Base-by-base conservation (phyloP, 1,140 invertebrate species). In the Megathymus violae region DNA sequence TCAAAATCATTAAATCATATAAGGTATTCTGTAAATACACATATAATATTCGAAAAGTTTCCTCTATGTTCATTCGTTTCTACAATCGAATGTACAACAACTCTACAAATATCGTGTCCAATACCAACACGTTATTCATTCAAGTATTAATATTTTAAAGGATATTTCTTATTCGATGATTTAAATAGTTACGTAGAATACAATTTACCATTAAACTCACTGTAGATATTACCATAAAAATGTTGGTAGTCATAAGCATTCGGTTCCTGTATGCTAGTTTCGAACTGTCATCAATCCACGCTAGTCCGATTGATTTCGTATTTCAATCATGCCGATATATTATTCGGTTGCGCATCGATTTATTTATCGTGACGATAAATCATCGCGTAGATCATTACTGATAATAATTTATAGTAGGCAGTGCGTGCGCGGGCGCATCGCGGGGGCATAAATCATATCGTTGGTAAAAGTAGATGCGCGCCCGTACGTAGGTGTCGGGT, bases 331-430 rank as follows among this genome's bases (percentile, higher is more conserved):
- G 69, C 65, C 68, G 71, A 79, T 74, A 71, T 75, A 76, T 78
- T 74, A 74, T 78, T 75, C 74, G 72, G 58, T 59, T 68, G 70
- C 68, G 74, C 67, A 78, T 79, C 76, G 79, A 84, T 84, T 81
- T 85, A 81, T 85, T 80, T 82, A 88, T 83, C 75, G 82, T 77
- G 67, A 75, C 65, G 61, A 86, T 88, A 88, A 85, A 86, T 88
- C 85, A 86, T 72, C 68, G 54, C 54, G 59, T 62, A 68, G 80
- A 88, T 88, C 85, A 85, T 88, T 88, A 82, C 79, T 71, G 72
- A 78, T 78, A 71, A 76, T 86, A 82, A 86, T 88, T 85, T 86
- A 86, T 88, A 77, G 79, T 79, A 76, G 74, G 75, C 70, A 72
- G 67, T 58, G 40, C 71, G 51, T 68, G 65, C 72, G 71, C 75